Conservation (phyloP, 1,140 invertebrate genomes). For the Orius insidiosus region DNA sequence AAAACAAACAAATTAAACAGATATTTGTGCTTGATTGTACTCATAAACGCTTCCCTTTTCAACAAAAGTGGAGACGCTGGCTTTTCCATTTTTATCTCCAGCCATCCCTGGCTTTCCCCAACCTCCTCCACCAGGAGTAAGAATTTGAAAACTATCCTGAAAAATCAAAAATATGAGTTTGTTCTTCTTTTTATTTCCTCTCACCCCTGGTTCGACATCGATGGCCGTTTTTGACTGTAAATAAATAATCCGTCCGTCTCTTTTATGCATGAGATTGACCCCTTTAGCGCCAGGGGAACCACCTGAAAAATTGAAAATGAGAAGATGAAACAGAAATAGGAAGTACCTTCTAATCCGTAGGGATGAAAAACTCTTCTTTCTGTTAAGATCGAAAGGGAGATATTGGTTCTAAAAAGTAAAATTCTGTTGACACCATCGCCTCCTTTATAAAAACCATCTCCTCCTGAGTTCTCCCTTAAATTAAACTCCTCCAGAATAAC, state of each 20-base stretch:
- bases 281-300: conserved; percentile 60
- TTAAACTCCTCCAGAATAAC: conserved; percentile 75
- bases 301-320: conserved; percentile 32
- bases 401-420: conserved; percentile 66
- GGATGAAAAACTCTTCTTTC: conserved; percentile 83
- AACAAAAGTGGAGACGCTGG: conserved; percentile 27
- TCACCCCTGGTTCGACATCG: conserved; percentile 57
- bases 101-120: conserved; percentile 37
- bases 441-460: conserved; percentile 52
- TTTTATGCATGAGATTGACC: conserved; percentile 55
- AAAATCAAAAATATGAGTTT: conserved; percentile 19
- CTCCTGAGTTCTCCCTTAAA: conserved; percentile 65
- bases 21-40: conserved; percentile 51
- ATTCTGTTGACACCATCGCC: conserved; percentile 84
- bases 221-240: conserved; percentile 77
- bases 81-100: neutral
- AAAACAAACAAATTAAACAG: conserved; percentile 28
- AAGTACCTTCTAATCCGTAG: conserved; percentile 71
- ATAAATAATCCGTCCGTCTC: conserved; percentile 59
- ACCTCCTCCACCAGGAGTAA: conserved; percentile 73
- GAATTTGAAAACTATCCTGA: conserved; percentile 59
- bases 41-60: conserved; percentile 56
- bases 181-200: conserved; percentile 13
- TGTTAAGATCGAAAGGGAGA: conserved; percentile 83
- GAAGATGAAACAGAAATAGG: neutral